These are phyloP conservation scores for Drosophila saltans DNA, from an alignment of 1,140 invertebrate genomes.

Conservation along the genomic window DNA sequence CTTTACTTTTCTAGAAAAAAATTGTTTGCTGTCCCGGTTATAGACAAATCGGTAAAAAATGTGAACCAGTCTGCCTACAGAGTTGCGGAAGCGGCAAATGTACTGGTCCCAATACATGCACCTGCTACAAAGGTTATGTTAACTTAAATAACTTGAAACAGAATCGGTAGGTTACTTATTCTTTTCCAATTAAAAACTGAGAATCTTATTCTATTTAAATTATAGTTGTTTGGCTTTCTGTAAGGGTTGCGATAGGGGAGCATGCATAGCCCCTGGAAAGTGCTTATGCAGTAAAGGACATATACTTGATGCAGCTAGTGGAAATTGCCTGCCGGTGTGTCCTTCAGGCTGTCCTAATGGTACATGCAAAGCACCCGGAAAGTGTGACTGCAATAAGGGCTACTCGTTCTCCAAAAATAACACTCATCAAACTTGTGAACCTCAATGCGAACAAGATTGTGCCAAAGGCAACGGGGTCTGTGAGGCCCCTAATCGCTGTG, in stretches of 20 bases:
- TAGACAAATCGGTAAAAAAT: neutral
- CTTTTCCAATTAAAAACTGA: no score
- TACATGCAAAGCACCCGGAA: constrained; percentile 30
- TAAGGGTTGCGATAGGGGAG: constrained; percentile 42
- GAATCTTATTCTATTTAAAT: neutral
- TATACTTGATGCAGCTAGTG: constrained; percentile 12
- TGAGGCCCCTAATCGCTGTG: constrained; percentile 31
- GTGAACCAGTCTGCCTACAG: constrained; percentile 10
- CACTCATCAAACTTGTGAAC: constrained; percentile 37
- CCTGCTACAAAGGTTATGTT: neutral
- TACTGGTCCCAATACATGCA: neutral
- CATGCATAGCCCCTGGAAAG: constrained; percentile 24
- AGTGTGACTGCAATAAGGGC: constrained; percentile 46
- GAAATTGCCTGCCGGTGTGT: constrained; percentile 52
- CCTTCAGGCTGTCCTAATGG: constrained; percentile 46
- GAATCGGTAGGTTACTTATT: neutral
- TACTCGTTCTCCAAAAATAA: constrained; percentile 25
- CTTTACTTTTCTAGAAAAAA: neutral
- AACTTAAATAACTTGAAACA: neutral
- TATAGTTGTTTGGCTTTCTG: constrained; percentile 50
- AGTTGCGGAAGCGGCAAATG: constrained; percentile 39
- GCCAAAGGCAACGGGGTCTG: constrained; percentile 19
- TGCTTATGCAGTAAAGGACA: constrained; percentile 30
- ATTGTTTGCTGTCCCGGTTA: constrained; percentile 32
- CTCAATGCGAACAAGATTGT: constrained; percentile 36